A percentile compares a stretch with the other conserved stretches of the same genome.
These are phyloP conservation scores for Onychorhynchus coronatus DNA, from an alignment of 2,113 vertebrate species.

Conservation along the genomic window DNA sequence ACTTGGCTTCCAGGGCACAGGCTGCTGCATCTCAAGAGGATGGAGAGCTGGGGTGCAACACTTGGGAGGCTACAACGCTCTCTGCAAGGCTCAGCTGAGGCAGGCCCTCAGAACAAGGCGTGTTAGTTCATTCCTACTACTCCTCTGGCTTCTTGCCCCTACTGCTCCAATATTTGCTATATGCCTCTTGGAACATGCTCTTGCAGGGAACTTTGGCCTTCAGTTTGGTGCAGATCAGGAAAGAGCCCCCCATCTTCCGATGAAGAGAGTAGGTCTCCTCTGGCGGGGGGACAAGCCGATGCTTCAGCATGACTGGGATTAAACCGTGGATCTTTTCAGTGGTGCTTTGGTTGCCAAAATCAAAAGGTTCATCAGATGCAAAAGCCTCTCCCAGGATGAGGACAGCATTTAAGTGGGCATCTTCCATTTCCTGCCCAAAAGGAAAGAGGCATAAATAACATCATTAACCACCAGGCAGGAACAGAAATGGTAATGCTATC, in stretches of 20 bases:
- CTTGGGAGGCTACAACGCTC: neutral
- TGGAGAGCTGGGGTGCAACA: neutral
- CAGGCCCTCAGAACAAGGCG: neutral
- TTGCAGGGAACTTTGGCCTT: constrained; percentile 87
- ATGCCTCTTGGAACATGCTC: constrained; percentile 87
- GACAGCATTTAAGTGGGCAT: constrained; percentile 92
- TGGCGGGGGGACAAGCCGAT: constrained; percentile 89
- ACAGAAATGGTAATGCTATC: neutral
- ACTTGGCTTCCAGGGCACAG: neutral
- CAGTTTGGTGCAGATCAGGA: constrained; percentile 96
- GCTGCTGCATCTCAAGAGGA: constrained; percentile 26
- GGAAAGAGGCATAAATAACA: neutral
- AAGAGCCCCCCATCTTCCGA: constrained; percentile 97
- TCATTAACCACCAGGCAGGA: neutral
- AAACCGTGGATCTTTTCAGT: constrained; percentile 93
- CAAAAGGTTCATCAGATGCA: constrained; percentile 80
- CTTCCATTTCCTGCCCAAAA: constrained; percentile 84
- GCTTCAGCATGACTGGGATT: constrained; percentile 94
- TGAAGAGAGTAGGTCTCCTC: constrained; percentile 98
- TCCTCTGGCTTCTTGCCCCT: constrained; percentile 57
- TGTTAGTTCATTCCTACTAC: neutral
- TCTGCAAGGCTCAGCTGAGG: constrained; percentile 16
- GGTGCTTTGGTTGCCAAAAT: constrained; percentile 90
- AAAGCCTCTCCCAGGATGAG: constrained; percentile 98
- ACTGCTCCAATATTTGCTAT: constrained; percentile 82